Conservation (phyloP, 2,888 invertebrate species). For the Apodemia duryi region DNA sequence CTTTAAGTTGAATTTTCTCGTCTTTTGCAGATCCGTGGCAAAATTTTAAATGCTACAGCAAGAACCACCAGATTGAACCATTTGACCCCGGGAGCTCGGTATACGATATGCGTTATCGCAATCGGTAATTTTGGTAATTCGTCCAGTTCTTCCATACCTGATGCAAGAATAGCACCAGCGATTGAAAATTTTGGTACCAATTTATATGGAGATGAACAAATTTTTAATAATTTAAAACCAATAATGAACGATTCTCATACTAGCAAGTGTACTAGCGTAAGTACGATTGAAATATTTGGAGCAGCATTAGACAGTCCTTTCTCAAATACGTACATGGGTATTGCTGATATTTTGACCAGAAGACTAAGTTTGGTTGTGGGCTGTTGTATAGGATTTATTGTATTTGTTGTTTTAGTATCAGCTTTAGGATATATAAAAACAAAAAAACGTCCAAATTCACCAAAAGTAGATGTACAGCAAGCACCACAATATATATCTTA, state of each 20-base stretch:
- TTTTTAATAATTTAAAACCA: constrained; percentile 60
- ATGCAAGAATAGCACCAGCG: constrained; percentile 71
- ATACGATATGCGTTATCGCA: constrained; percentile 93
- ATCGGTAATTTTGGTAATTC: constrained; percentile 83
- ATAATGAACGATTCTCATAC: constrained; percentile 83
- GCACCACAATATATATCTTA: constrained; percentile 91
- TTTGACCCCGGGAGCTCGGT: constrained; percentile 88
- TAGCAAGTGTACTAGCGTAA: constrained; percentile 87
- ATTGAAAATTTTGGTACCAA: constrained; percentile 52
- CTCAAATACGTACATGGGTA: constrained; percentile 83
- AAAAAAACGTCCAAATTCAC: constrained; percentile 88
- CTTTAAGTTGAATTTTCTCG: no score
- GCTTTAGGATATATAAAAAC: constrained; percentile 91
- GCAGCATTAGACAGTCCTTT: constrained; percentile 77
- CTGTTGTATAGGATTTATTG: constrained; percentile 91
- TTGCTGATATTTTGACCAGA: constrained; percentile 87
- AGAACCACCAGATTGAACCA: constrained; percentile 87
- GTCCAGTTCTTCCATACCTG: constrained; percentile 62
- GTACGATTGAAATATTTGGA: constrained; percentile 85
- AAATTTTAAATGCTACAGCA: constrained; percentile 84
- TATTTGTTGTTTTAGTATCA: constrained; percentile 91
- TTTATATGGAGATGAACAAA: constrained; percentile 81
- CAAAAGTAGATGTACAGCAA: constrained; percentile 84
- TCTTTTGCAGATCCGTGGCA: constrained; percentile 83
- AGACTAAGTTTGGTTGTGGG: constrained; percentile 92